Base-by-base conservation (phyloP, 2,888 invertebrate genomes). In the Limenitis camilla region DNA sequence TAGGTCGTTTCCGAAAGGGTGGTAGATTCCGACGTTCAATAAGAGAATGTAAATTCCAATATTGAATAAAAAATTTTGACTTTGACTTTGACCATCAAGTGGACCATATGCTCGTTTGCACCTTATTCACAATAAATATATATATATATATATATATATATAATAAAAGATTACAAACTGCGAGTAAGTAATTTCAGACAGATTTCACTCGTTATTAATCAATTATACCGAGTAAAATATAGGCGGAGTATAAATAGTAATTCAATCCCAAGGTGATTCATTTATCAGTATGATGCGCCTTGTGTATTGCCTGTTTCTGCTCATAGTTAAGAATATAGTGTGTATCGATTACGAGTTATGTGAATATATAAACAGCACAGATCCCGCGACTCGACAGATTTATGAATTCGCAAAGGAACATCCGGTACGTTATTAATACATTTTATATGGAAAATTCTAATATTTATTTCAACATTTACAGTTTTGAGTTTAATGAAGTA, bases 341-440 rank as follows among this genome's bases (percentile, higher is more conserved):
- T 49, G 59, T n/a, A 35, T 38, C 49, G 58, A 55, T 40, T 49
- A 55, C 30, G 54, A 58, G 39, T 54, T 63, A 38, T 31, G 59
- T 36, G 55, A 54, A 30, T 64, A 62, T 38, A 45, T 61, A 7
- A 66, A 64, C 36, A 54, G 56, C 40, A 64, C 65, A 4, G 56
- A 69, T 40, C 68, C 74, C 0, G 63, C 61, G 0, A 55, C 63
- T 0, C 56, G 65, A 8, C 77, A 75, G 48, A 53, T 78, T 0
- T 61, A 68, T 46, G 71, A 76, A 39, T 77, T 76, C 52, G 66
- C 63, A 59, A 52, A 59, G 35, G 53, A 68, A 27, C 67, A 75
- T 56, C 67, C 68, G 64, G 76, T 75, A 64, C 49, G 0, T 61
- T 67, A 27, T 69, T 54, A 4, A 64, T 64, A 44, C 58, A 56